Conservation (phyloP, 2,797 vertebrate genomes). For the Cottoperca gobio region DNA sequence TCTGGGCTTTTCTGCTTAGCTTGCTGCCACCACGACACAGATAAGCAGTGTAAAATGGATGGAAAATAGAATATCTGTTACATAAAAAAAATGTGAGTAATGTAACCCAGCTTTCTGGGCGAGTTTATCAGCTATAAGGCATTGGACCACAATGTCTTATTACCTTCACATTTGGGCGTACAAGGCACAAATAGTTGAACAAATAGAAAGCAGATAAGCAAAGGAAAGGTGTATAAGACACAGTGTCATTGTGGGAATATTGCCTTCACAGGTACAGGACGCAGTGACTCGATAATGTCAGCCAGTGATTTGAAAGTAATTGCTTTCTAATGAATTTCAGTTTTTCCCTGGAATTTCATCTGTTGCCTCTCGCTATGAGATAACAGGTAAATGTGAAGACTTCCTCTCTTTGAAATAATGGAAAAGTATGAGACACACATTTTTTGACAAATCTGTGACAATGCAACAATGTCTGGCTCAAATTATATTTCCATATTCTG, state of each 20-base stretch:
- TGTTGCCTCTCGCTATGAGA: conserved; percentile 55
- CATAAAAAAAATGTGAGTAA: conserved; percentile 50
- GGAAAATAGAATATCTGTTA: conserved; percentile 57
- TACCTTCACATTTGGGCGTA: conserved; percentile 54
- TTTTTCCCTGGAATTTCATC: conserved; percentile 62
- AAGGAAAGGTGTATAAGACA: conserved; percentile 61
- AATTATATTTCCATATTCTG: conserved; percentile 38
- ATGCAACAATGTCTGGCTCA: conserved; percentile 24
- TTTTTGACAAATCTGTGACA: conserved; percentile 27
- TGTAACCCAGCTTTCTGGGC: conserved; percentile 40
- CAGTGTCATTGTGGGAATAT: conserved; percentile 65
- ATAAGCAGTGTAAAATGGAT: conserved; percentile 54
- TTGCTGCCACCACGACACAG: conserved; percentile 26
- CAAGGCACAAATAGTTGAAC: conserved; percentile 56
- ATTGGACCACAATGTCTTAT: conserved; percentile 65
- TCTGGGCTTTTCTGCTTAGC: conserved; percentile 16
- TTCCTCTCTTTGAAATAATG: conserved; percentile 50
- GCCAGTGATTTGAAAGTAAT: conserved; percentile 72
- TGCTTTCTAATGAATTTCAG: conserved; percentile 75
- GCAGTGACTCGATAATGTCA: conserved; percentile 70
- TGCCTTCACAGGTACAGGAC: conserved; percentile 62
- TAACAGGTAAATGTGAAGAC: conserved; percentile 50
- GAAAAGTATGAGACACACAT: conserved; percentile 28
- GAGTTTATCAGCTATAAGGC: conserved; percentile 67
- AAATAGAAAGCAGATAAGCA: conserved; percentile 71